phyloP scores from a whole-genome alignment of 2,888 invertebrate genomes.

The Plebejus argus region DNA sequence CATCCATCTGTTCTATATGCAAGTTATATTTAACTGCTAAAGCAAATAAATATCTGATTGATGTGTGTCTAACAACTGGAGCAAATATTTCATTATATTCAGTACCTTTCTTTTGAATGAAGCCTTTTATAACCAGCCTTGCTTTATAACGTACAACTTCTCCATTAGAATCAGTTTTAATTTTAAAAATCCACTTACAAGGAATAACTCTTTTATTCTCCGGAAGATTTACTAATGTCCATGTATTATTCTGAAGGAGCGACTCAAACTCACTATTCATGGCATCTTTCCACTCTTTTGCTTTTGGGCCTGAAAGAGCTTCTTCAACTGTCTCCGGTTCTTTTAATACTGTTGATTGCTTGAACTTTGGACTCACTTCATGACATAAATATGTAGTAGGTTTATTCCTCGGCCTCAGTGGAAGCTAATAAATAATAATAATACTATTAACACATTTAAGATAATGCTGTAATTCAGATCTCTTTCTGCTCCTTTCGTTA shows the following conservation, averaged over 20 bases:
- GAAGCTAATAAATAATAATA: too few relatives aligned
- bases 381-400: conserved; percentile 3
- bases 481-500: not conserved
- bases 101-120: conserved; percentile 40
- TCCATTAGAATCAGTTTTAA: conserved; percentile 41
- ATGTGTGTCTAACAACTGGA: conserved; percentile 34
- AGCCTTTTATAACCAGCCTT: conserved; percentile 46
- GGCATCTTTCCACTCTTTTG: not conserved
- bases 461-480: too few relatives aligned
- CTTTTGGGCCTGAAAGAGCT: not conserved
- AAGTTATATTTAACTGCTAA: too few relatives aligned
- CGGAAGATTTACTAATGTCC: conserved; percentile 39
- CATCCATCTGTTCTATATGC: too few relatives aligned
- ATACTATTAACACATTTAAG: too few relatives aligned
- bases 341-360: not conserved
- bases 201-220: conserved; percentile 40
- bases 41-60: too few relatives aligned
- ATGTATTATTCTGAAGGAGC: too few relatives aligned
- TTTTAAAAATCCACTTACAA: conserved; percentile 46
- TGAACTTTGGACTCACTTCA: not conserved
- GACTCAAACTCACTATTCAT: not conserved
- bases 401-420: conserved; percentile 24
- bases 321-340: not conserved
- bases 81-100: conserved; percentile 36
- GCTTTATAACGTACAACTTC: conserved; percentile 43